A percentile compares a stretch with the other conserved stretches of the same genome.
phyloP scores from a whole-genome alignment of 2,113 vertebrate species.

The Ibidorhyncha struthersii region DNA sequence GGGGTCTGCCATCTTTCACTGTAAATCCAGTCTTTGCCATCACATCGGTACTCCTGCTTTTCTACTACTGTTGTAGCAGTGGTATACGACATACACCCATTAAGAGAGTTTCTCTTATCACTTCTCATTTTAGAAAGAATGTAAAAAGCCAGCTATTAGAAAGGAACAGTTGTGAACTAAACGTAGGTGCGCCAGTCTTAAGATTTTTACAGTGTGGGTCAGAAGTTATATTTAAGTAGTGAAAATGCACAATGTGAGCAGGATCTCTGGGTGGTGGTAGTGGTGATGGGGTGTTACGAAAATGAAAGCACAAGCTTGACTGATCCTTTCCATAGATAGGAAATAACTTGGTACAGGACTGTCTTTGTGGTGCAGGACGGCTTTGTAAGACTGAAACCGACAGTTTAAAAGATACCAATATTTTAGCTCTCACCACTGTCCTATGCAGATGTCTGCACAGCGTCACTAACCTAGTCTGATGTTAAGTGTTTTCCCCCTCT shows the following conservation, averaged over 20 bases:
- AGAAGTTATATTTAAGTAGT: neutral
- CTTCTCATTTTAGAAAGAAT: neutral
- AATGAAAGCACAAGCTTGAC: constrained; percentile 38
- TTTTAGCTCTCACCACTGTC: neutral
- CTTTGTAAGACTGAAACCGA: constrained; percentile 57
- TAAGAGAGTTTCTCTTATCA: neutral
- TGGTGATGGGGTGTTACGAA: neutral
- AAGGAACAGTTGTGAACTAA: neutral
- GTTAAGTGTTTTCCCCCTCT: neutral
- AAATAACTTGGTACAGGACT: constrained; percentile 11
- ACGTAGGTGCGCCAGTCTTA: neutral
- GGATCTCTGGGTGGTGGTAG: neutral
- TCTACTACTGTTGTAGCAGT: neutral
- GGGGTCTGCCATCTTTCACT: neutral
- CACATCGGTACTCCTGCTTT: neutral
- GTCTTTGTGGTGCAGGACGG: too few relatives aligned
- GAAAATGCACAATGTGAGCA: constrained; percentile 8
- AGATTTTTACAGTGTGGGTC: neutral
- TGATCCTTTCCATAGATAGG: constrained; percentile 52
- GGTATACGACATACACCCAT: neutral
- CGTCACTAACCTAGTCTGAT: neutral
- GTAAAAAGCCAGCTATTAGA: neutral
- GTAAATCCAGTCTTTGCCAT: neutral
- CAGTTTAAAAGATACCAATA: constrained; percentile 19
- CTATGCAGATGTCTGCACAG: neutral